phyloP scores from a whole-genome alignment of 2,113 vertebrate genomes.

The Trochalopteron elliotii region DNA sequence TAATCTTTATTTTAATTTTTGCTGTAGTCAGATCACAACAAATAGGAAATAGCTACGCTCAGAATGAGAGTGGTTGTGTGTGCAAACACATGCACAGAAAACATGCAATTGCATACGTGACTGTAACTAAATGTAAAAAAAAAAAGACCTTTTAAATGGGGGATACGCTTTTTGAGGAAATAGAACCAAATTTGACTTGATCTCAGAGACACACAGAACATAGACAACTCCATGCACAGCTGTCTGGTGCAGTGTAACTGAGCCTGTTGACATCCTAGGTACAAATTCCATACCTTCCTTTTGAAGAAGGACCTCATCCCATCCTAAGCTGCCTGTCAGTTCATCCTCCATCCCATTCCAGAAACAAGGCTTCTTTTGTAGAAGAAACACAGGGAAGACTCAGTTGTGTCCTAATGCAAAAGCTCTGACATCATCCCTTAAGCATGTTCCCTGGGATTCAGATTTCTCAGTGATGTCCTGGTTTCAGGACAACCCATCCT shows the following conservation, averaged over 20 bases:
- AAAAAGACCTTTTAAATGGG: background rate
- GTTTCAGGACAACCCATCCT: background rate
- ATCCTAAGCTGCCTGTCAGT: background rate
- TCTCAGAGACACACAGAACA: background rate
- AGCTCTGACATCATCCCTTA: background rate
- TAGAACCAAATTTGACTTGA: background rate
- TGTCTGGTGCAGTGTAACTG: fast-evolving
- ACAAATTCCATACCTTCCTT: background rate
- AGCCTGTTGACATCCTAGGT: background rate
- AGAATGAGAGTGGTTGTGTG: background rate
- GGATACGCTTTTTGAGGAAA: background rate
- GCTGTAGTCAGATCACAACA: constrained; percentile 26
- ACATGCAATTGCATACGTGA: background rate
- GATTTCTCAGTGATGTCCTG: background rate
- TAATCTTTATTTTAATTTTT: constrained; percentile 66
- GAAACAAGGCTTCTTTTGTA: background rate
- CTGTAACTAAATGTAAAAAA: background rate
- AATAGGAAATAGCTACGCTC: background rate
- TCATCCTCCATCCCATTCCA: background rate
- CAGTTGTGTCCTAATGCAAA: background rate
- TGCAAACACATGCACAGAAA: background rate
- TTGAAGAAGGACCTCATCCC: background rate
- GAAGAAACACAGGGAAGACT: background rate
- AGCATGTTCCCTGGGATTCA: background rate
- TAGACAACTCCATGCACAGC: background rate